Evolutionary conservation across 1,140 invertebrate genomes (phyloP), one percentile per base, ranked within the genome.

Genomic region (Thrips palmi): DNA sequence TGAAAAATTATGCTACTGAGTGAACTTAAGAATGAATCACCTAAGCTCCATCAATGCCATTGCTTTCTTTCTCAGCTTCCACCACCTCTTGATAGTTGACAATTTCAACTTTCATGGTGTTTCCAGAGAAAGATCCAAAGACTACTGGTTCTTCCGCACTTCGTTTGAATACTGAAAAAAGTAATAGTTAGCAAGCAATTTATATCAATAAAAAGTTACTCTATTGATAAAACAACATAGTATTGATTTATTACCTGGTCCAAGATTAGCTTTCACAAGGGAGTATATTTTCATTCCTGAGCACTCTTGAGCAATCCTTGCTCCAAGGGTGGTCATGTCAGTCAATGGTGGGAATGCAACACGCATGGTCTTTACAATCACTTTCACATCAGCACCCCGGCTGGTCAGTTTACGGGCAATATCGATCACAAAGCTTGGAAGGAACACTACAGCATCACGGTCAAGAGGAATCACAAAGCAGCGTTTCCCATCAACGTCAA

Each of bases 401-500:
- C 72, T 64, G 47, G 65, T 67, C 71, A 87, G 80, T 57, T 86
- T 87, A 33, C 68, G 60, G 37, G 92, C 62, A 4, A 87, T 67
- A 60, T 86, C 77, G 46, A 72, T 68, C 44, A 91, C 65, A 39
- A 71, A 72, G 37, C 63, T 66, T 4, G 87, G 86, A 3, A 77
- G 77, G 48, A 87, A 63, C 14, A 62, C 49, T 38, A 87, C 74
- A 36, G 70, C 62, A 24, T 67, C 64, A 25, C 77, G 68, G 59
- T 91, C 77, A 42, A 93, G 60, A 6, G 81, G 77, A 82, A 91
- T 86, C 2, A 89, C 70, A 56, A 88, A 93, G 59, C 88, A 93
- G 12, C 76, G 70, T 31, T 60, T 53, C 17, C 70, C 68, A 33
- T 75, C 74, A 8, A 71, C 60, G 58, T 92, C 86, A 43, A 91